Conservation (phyloP, 2,888 invertebrate species). For the Chalcis sispes region DNA sequence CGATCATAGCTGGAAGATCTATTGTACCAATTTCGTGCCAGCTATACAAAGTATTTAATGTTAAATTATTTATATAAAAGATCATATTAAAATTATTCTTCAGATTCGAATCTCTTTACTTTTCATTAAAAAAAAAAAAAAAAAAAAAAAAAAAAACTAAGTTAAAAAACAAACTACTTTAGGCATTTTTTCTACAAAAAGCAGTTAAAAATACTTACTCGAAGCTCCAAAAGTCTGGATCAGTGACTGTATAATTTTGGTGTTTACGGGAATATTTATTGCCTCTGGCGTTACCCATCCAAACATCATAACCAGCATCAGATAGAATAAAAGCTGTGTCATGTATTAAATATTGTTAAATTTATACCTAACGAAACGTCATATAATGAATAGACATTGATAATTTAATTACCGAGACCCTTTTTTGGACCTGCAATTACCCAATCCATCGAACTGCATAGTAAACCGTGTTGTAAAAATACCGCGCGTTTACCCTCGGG, state of each 20-base stretch:
- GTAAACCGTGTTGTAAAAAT: constrained; percentile 84
- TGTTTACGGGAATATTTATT: constrained; percentile 80
- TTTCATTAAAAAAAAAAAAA: too few species aligned
- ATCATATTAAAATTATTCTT: background rate
- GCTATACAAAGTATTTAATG: constrained; percentile 52
- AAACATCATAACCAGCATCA: constrained; percentile 86
- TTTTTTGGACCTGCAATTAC: constrained; percentile 84
- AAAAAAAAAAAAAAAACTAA: background rate
- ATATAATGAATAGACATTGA: background rate
- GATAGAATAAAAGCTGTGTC: constrained; percentile 76
- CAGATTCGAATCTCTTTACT: constrained; percentile 38
- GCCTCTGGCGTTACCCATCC: constrained; percentile 90
- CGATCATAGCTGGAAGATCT: constrained; percentile 80
- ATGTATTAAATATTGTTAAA: background rate
- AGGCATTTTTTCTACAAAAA: too few species aligned
- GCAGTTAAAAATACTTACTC: constrained; percentile 62
- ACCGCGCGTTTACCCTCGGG: constrained; percentile 79
- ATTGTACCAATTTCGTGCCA: constrained; percentile 81
- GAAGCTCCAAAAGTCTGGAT: constrained; percentile 80
- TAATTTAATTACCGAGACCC: constrained; percentile 80
- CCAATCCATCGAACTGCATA: constrained; percentile 86
- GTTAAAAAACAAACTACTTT: too few species aligned
- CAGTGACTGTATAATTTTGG: background rate
- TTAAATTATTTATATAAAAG: constrained; percentile 2
- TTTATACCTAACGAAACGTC: background rate